Evolutionary conservation across 2,888 invertebrate species (phyloP).

Genomic region (Cheilosia soror): DNA sequence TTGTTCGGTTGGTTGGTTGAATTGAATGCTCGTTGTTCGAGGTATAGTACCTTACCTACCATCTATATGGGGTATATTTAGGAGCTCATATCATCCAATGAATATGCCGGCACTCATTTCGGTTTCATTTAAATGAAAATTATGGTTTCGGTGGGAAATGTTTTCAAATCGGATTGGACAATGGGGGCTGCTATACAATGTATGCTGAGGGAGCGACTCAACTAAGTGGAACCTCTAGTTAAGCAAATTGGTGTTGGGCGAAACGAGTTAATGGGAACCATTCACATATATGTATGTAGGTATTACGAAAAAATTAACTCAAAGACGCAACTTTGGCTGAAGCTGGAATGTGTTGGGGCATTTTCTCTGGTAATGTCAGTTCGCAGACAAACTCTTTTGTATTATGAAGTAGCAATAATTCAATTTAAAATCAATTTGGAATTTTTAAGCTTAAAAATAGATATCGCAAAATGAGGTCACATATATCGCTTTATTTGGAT

Average conservation of each 20-base stretch:
- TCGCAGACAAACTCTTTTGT: too few relatives aligned
- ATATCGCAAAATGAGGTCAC: too few relatives aligned
- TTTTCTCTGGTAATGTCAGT: too few relatives aligned
- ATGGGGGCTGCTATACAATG: not conserved
- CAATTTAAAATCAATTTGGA: too few relatives aligned
- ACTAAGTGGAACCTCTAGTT: constrained; percentile 29
- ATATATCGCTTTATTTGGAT: too few relatives aligned
- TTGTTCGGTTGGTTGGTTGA: constrained; percentile 37
- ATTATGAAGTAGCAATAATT: too few relatives aligned
- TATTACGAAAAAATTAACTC: too few relatives aligned
- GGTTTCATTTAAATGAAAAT: constrained; percentile 42
- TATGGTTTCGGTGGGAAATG: constrained; percentile 33
- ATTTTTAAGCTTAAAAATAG: too few relatives aligned
- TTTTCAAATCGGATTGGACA: constrained; percentile 7
- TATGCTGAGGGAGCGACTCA: not conserved
- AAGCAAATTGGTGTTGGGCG: constrained; percentile 4
- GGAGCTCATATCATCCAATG: constrained; percentile 50
- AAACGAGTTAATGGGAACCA: not conserved
- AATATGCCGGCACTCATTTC: constrained; percentile 32
- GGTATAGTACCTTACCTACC: constrained; percentile 11
- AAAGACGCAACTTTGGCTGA: too few relatives aligned
- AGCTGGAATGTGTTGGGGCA: too few relatives aligned
- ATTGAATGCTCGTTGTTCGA: constrained; percentile 33
- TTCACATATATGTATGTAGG: too few relatives aligned
- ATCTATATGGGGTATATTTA: constrained; percentile 35